Percentiles rank a stretch among this genome's conserved stretches.
Conservation (phyloP, 2,888 invertebrate species). For the Limulus polyphemus region DNA sequence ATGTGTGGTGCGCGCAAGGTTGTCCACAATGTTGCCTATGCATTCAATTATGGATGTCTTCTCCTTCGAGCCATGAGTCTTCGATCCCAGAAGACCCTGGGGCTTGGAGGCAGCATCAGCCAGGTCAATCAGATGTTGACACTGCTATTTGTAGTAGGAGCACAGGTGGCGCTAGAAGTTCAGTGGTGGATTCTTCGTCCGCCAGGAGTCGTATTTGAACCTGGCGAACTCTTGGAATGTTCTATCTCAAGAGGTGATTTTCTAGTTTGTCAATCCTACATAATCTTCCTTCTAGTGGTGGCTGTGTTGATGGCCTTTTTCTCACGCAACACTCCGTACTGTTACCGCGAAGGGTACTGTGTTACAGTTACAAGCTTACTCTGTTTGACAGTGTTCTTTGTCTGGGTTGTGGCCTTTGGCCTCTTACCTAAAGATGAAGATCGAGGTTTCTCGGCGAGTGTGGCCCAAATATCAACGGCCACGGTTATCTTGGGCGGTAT, state of each 20-base stretch:
- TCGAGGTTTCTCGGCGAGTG: slow-evolving; percentile 15
- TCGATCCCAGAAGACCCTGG: slow-evolving; percentile 34
- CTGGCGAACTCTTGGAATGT: slow-evolving; percentile 7
- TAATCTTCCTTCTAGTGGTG: slow-evolving; percentile 9
- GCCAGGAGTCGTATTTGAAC: slow-evolving; percentile 1
- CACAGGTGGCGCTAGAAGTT: slow-evolving; percentile 23
- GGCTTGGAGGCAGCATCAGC: slow-evolving; percentile 33
- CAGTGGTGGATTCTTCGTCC: slow-evolving; percentile 22
- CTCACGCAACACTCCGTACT: slow-evolving; percentile 3
- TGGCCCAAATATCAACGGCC: slow-evolving; percentile 16
- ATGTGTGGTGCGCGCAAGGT: slow-evolving; percentile 14
- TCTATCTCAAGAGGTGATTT: slow-evolving; percentile 7
- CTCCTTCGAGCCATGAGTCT: slow-evolving; percentile 37
- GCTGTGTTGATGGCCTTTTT: slow-evolving; percentile 8
- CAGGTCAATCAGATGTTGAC: slow-evolving; percentile 25
- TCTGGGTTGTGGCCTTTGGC: slow-evolving; percentile 15
- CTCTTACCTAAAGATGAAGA: slow-evolving; percentile 10
- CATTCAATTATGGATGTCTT: slow-evolving; percentile 35
- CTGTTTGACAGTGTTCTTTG: slow-evolving; percentile 12
- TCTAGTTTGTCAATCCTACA: slow-evolving; percentile 14
- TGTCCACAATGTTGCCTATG: slow-evolving; percentile 28
- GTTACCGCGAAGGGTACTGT: slow-evolving; percentile 13
- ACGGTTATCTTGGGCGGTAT: slow-evolving; percentile 15
- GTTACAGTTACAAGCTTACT: slow-evolving; percentile 12
- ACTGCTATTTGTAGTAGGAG: slow-evolving; percentile 22